Evolutionary conservation across 2,797 vertebrate species (phyloP).

Genomic region (Galago senegalensis): DNA sequence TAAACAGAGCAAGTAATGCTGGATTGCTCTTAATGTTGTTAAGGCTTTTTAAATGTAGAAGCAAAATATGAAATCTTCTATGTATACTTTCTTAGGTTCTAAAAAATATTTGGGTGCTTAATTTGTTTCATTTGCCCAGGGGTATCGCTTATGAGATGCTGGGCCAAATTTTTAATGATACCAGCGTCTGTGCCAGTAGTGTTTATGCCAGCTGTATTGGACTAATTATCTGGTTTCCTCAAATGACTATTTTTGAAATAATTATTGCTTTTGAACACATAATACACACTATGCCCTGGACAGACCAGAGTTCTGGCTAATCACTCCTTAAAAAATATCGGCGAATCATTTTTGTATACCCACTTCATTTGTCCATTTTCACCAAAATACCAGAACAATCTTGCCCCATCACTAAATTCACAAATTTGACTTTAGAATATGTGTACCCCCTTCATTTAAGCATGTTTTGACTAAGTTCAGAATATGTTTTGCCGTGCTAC

Average conservation of each 20-base stretch:
- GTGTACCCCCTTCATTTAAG: background rate
- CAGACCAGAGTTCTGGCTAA: constrained; percentile 70
- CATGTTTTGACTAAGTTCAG: background rate
- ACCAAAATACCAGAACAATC: background rate
- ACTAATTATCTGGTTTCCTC: constrained; percentile 89
- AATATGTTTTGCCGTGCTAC: background rate
- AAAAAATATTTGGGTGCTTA: constrained; percentile 81
- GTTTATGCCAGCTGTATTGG: constrained; percentile 87
- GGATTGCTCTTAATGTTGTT: constrained; percentile 59
- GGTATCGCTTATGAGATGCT: constrained; percentile 79
- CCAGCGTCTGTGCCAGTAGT: constrained; percentile 84
- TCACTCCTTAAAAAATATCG: constrained; percentile 68
- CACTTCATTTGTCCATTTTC: constrained; percentile 26
- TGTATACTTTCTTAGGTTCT: constrained; percentile 69
- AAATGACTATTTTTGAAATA: constrained; percentile 89
- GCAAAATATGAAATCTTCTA: constrained; percentile 25
- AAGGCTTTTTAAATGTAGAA: constrained; percentile 30
- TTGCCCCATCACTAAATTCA: background rate
- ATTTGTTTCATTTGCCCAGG: constrained; percentile 85
- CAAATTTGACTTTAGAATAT: background rate
- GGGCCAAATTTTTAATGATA: constrained; percentile 90
- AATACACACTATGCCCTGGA: constrained; percentile 81
- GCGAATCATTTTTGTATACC: background rate
- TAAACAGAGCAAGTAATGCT: constrained; percentile 29
- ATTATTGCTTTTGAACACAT: constrained; percentile 86